These are phyloP conservation scores for Xanthorhoe spadicearia DNA, from an alignment of 2,888 invertebrate species.

Conservation along the genomic window DNA sequence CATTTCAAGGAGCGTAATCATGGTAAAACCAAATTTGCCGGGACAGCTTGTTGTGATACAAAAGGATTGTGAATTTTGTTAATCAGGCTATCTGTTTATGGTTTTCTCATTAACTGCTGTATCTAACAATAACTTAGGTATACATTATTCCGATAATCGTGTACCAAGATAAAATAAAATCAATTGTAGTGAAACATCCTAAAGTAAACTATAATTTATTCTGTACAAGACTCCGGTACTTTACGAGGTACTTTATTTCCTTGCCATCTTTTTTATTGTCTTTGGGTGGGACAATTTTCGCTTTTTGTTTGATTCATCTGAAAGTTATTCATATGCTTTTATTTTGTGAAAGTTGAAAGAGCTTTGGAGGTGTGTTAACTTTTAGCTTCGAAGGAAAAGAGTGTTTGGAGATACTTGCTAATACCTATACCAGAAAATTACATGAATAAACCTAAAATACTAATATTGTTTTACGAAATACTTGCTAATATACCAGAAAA, in stretches of 20 bases:
- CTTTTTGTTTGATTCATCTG: constrained; percentile 42
- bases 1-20: no score
- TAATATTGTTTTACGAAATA: no score
- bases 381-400: constrained; percentile 16
- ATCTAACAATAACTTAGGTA: no score
- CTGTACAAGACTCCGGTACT: constrained; percentile 35
- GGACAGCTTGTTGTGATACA: no score
- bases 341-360: constrained; percentile 30
- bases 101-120: no score
- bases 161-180: not conserved
- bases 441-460: no score
- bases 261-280: constrained; percentile 44
- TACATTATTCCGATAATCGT: no score
- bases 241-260: constrained; percentile 44
- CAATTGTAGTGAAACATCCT: constrained; percentile 8
- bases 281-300: constrained; percentile 42
- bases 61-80: no score
- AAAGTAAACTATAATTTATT: constrained; percentile 2
- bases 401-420: not conserved
- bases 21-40: no score
- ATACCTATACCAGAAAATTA: no score
- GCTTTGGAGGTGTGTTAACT: constrained; percentile 23
- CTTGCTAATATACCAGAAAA: no score
- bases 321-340: constrained; percentile 42
- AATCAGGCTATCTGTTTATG: no score